Percentiles rank a stretch among this genome's conserved stretches.
These are phyloP conservation scores for Neuroscelio doddi DNA, from an alignment of 2,888 invertebrate genomes.

Conservation along the genomic window DNA sequence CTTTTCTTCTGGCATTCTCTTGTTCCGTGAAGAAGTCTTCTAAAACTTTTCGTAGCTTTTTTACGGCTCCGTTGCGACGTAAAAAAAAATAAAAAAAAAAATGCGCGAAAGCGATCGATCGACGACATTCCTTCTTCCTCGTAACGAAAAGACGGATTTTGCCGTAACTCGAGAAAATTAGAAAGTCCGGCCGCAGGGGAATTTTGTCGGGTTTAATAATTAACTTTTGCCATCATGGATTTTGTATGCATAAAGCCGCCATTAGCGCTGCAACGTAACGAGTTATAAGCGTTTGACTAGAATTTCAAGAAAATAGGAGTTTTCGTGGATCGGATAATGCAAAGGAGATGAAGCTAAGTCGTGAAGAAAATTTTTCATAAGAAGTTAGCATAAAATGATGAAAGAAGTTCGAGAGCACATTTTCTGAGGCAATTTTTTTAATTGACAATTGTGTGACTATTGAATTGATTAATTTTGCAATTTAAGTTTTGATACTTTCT, in stretches of 20 bases:
- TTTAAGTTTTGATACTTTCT: too few species aligned
- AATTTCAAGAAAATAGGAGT: conserved; percentile 10
- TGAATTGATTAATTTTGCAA: too few species aligned
- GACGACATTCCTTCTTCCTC: not conserved
- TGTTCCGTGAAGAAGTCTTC: not conserved
- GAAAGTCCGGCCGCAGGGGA: conserved; percentile 24
- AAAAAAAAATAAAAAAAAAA: conserved; percentile 10
- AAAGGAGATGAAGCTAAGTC: conserved; percentile 10
- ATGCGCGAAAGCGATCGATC: conserved; percentile 13
- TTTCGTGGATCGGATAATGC: conserved; percentile 5
- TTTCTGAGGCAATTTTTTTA: not conserved
- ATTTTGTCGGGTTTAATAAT: conserved; percentile 23
- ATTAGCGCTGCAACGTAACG: conserved; percentile 20
- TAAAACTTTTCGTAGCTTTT: not conserved
- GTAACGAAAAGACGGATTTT: conserved; percentile 12
- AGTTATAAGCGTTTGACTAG: conserved; percentile 22
- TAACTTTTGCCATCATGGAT: conserved; percentile 22
- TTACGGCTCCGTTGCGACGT: not conserved
- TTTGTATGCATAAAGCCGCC: conserved; percentile 31
- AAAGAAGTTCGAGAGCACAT: not conserved
- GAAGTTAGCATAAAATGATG: not conserved
- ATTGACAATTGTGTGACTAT: too few species aligned
- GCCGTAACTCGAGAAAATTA: conserved; percentile 24
- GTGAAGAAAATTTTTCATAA: not conserved
- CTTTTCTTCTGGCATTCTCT: too few species aligned